Percentiles rank a stretch among this genome's conserved stretches.
These are phyloP conservation scores for Drosophila siamana DNA, from an alignment of 2,888 invertebrate genomes.

Conservation along the genomic window DNA sequence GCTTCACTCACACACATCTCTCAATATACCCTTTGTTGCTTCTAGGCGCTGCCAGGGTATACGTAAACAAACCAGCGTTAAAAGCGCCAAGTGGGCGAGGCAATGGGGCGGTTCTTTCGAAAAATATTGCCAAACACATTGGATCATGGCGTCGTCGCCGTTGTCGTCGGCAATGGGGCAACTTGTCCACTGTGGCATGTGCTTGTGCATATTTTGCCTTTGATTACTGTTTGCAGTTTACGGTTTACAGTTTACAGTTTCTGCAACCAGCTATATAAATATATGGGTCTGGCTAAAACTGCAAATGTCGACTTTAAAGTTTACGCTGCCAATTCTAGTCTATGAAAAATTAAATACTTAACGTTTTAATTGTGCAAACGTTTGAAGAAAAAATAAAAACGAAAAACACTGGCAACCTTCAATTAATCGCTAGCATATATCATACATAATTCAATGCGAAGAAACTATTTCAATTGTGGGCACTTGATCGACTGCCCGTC, in stretches of 20 bases:
- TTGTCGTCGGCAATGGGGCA: not conserved
- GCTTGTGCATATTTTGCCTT: constrained; percentile 32
- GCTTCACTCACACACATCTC: too few relatives aligned
- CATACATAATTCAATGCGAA: constrained; percentile 67
- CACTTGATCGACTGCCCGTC: constrained; percentile 51
- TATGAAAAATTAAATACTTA: not conserved
- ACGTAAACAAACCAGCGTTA: constrained; percentile 38
- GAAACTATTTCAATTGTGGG: constrained; percentile 45
- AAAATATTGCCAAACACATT: constrained; percentile 50
- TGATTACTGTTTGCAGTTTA: constrained; percentile 9
- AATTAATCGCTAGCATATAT: constrained; percentile 12
- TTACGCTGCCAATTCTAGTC: not conserved
- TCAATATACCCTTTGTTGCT: not conserved
- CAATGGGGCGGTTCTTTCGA: constrained; percentile 21
- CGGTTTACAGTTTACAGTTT: constrained; percentile 2
- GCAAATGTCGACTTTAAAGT: not conserved
- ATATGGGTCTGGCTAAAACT: constrained; percentile 13
- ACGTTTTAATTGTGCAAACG: constrained; percentile 6
- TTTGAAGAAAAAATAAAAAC: constrained; percentile 9
- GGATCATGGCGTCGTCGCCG: constrained; percentile 17
- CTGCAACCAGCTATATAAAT: constrained; percentile 1
- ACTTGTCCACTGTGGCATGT: constrained; percentile 23
- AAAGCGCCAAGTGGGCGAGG: constrained; percentile 43
- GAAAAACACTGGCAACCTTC: constrained; percentile 46
- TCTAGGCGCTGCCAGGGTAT: constrained; percentile 22